Evolutionary conservation across 2,797 vertebrate species (phyloP), one percentile per base, ranked within the genome.

Genomic region (Rhinatrema bivittatum): DNA sequence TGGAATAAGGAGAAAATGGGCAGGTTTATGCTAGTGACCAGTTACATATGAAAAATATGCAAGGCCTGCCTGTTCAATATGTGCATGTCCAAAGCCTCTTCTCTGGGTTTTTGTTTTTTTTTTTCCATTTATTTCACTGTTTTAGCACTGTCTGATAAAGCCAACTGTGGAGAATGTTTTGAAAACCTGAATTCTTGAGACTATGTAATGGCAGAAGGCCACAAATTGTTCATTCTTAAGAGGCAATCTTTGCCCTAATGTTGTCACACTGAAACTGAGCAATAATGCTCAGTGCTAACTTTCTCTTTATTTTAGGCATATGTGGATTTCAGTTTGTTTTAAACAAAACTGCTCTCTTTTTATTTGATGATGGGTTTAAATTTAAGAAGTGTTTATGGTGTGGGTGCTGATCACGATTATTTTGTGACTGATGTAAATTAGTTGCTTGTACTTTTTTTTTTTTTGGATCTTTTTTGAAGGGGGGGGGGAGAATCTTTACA

Each of bases 351-450:
- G 26, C 29, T 61, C 67, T 40, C 32, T 56, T 61, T 62, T 72
- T 56, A n/a, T 79, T 68, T 77, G 72, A 73, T 79, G 62, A 79
- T 84, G 71, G 72, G 54, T 54, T 65, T 60, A 36, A 69, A 58
- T 67, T 54, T 44, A 22, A 65, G 53, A 56, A 51, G 47, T 50
- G 62, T 51, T 71, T 71, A 38, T 35, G 61, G 53, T 60, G 60
- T 71, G 58, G 75, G 70, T 70, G 56, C 44, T 56, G 69, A 72
- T 78, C 68, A 74, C 67, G 78, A 78, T 79, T 78, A 74, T 72
- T 71, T 79, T 72, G 66, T 79, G 68, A 82, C 77, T 76, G 70
- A 79, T 79, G 71, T 74, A 73, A 72, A 70, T 79, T 75, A 76
- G 76, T 76, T 62, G 55, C 56, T 61, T 79, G 65, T 73, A 80